Percentiles rank a stretch among this genome's conserved stretches.
These are phyloP conservation scores for Platichthys stellatus DNA, from an alignment of 2,113 vertebrate species.

Conservation along the genomic window DNA sequence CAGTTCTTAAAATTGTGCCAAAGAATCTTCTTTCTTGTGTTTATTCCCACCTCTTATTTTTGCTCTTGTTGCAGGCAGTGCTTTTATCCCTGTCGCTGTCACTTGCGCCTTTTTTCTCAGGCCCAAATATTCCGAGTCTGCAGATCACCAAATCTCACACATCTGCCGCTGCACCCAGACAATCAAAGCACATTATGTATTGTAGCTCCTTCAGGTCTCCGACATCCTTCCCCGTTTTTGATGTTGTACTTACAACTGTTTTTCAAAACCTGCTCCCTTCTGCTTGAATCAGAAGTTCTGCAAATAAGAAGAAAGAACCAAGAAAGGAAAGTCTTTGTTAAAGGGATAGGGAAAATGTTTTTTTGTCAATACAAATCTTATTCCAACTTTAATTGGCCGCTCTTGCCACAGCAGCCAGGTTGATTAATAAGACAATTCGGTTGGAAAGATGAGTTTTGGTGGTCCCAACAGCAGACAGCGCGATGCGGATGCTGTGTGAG, in stretches of 20 bases:
- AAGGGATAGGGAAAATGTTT: background rate
- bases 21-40: constrained; percentile 42
- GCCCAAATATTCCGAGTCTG: constrained; percentile 61
- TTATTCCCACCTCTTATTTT: constrained; percentile 57
- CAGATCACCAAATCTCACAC: constrained; percentile 56
- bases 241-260: constrained; percentile 51
- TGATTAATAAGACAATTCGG: constrained; percentile 67
- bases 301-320: constrained; percentile 17
- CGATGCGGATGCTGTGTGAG: constrained; percentile 41
- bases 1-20: constrained; percentile 50
- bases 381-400: constrained; percentile 70
- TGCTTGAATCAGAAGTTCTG: constrained; percentile 32
- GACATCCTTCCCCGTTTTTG: constrained; percentile 49
- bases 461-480: constrained; percentile 58
- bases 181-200: constrained; percentile 66
- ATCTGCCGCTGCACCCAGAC: constrained; percentile 23
- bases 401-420: constrained; percentile 31
- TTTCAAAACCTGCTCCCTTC: constrained; percentile 10
- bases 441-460: constrained; percentile 67
- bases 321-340: constrained; percentile 14
- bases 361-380: constrained; percentile 66
- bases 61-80: constrained; percentile 59
- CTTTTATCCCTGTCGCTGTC: constrained; percentile 74
- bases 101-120: constrained; percentile 39
- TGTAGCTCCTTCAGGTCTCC: constrained; percentile 44